Percentiles rank a stretch among this genome's conserved stretches.
Conservation (phyloP, 2,888 invertebrate species). For the Heliconius ismenius region DNA sequence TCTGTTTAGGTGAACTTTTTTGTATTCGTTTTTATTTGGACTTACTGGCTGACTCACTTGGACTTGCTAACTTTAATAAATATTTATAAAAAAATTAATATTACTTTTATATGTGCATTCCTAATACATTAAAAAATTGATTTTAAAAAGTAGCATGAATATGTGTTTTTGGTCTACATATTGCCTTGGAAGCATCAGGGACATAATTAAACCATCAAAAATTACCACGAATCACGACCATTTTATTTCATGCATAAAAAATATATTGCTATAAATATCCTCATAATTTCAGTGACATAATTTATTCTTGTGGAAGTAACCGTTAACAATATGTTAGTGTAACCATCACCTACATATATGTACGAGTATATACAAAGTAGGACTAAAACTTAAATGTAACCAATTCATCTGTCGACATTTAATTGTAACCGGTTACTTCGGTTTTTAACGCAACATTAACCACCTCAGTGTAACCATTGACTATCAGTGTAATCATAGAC, state of each 20-base stretch:
- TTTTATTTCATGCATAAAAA: no score
- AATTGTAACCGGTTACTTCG: background rate
- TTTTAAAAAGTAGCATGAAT: background rate
- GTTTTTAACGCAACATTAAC: background rate
- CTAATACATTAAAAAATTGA: background rate
- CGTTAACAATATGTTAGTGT: no score
- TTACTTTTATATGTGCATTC: background rate
- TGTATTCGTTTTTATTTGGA: conserved; percentile 15
- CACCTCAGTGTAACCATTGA: conserved; percentile 17
- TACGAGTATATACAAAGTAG: no score
- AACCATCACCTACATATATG: no score
- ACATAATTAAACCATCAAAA: background rate
- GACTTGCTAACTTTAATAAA: conserved; percentile 14
- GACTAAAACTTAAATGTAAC: no score
- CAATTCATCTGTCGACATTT: background rate
- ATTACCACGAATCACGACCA: no score
- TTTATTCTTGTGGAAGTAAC: no score
- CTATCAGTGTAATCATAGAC: no score
- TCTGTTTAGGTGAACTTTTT: conserved; percentile 35
- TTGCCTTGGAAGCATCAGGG: background rate
- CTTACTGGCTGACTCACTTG: conserved; percentile 30
- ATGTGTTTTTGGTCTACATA: background rate
- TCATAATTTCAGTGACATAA: conserved; percentile 7
- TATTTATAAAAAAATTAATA: background rate
- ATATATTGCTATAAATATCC: background rate